A percentile compares a stretch with the other conserved stretches of the same genome.
These are phyloP conservation scores for Notothenia coriiceps DNA, from an alignment of 2,113 vertebrate species.

Conservation along the genomic window DNA sequence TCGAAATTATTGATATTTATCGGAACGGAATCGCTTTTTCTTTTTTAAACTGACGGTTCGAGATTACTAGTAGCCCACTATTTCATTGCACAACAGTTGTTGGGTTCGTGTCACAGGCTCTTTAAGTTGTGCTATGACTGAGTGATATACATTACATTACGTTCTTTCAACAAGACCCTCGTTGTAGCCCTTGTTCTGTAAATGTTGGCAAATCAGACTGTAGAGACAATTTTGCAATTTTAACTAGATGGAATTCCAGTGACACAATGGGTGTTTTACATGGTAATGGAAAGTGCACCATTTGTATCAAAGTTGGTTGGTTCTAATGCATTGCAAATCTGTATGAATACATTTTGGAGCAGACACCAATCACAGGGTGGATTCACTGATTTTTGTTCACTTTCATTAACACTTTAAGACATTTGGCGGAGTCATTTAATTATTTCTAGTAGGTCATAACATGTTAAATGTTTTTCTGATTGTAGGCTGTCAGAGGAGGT, in stretches of 20 bases:
- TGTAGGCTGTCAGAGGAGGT: neutral
- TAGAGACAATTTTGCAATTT: neutral
- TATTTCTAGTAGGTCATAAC: neutral
- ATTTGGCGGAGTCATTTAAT: too few species aligned
- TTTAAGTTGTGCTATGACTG: constrained; percentile 2
- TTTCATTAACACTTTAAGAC: too few species aligned
- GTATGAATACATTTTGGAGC: neutral
- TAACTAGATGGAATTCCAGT: neutral
- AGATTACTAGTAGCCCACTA: too few species aligned
- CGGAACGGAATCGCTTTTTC: too few species aligned
- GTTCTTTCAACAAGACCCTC: neutral
- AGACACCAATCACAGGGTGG: too few species aligned
- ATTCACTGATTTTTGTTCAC: too few species aligned
- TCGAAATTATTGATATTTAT: too few species aligned
- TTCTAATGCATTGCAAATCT: neutral
- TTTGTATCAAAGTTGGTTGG: neutral
- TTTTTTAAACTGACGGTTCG: too few species aligned
- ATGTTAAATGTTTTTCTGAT: neutral
- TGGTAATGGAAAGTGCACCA: neutral
- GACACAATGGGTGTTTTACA: neutral
- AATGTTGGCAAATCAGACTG: neutral
- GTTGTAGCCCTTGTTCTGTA: neutral
- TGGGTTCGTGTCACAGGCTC: too few species aligned
- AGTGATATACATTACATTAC: neutral
- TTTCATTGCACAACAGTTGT: too few species aligned